Conservation (phyloP, 2,888 invertebrate genomes). For the Abrostola tripartita region DNA sequence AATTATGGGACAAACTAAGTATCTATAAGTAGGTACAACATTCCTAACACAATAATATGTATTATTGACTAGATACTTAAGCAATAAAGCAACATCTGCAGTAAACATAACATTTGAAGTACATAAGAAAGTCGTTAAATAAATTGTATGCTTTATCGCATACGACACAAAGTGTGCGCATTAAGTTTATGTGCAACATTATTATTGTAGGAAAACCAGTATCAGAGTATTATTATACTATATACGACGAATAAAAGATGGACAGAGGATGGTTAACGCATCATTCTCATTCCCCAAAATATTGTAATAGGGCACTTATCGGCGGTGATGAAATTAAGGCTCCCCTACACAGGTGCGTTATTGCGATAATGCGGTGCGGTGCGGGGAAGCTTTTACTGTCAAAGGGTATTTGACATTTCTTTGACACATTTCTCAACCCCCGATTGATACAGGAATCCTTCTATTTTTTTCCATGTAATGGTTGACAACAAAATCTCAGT, state of each 20-base stretch:
- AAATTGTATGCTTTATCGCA: conserved; percentile 48
- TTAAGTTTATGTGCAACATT: conserved; percentile 41
- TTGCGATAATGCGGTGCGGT: too few species aligned
- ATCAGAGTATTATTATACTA: conserved; percentile 28
- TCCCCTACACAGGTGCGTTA: too few species aligned
- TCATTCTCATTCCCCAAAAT: too few species aligned
- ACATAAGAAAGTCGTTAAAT: conserved; percentile 44
- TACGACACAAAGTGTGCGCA: conserved; percentile 32
- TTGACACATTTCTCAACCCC: too few species aligned
- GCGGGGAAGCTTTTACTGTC: too few species aligned
- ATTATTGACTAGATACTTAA: conserved; percentile 6
- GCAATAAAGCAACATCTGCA: conserved; percentile 30
- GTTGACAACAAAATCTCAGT: too few species aligned
- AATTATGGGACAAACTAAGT: neutral
- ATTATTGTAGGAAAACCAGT: conserved; percentile 30
- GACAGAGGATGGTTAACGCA: too few species aligned
- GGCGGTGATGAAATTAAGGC: too few species aligned
- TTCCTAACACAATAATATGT: conserved; percentile 6
- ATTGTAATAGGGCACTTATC: too few species aligned
- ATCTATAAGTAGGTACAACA: neutral
- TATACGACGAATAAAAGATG: conserved; percentile 14
- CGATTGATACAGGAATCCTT: too few species aligned
- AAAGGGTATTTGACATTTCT: too few species aligned
- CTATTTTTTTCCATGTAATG: too few species aligned
- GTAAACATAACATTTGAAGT: conserved; percentile 36